Evolutionary conservation across 2,113 vertebrate species (phyloP), one percentile per base, ranked within the genome.

Genomic region (Phrynosoma platyrhinos): DNA sequence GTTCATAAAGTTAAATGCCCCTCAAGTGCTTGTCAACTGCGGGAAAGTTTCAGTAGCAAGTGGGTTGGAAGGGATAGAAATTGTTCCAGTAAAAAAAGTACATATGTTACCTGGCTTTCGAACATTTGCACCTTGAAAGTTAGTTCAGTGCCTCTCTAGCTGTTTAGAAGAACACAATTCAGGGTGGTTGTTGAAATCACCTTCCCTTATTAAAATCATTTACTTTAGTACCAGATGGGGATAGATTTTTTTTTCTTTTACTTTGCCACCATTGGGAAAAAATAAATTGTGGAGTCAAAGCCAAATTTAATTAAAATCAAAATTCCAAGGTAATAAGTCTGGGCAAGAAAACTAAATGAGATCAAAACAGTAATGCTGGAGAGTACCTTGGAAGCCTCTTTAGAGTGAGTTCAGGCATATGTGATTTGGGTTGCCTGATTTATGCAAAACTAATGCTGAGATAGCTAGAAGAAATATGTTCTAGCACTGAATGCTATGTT

Each of bases 381-480:
- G 36, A 9, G 79, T 66, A 66, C 69, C 23, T 86, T 32, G 40
- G 30, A 62, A 72, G 25, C 42, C 25, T 40, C 30, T n/a, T 79
- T 69, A 69, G 69, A 52, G 14, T 47, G 47, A 47, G 5, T n/a
- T n/a, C 40, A 52, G 58, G 14, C 23, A 69, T 79, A 21, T 53
- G 12, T 27, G 75, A 52, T 32, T 66, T 32, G 30, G 69, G 30
- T 32, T 75, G 36, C 21, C 7, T 82, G 40, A 58, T 82, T 83
- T 77, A 55, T 83, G 72, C 81, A 88, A 88, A 88, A 40, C n/a
- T 53, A 88, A 9, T 76, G n/a, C 9, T n/a, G 42, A 52, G n/a
- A 12, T 62, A 78, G 68, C 10, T 10, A 40, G 42, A 77, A 8
- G 58, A 81, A n/a, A 82, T 81, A n/a, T 87, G 68, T 64, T 87